Percentiles rank a stretch among this genome's conserved stretches.
Conservation (phyloP, 2,888 invertebrate genomes). For the Sphecodes monilicornis region DNA sequence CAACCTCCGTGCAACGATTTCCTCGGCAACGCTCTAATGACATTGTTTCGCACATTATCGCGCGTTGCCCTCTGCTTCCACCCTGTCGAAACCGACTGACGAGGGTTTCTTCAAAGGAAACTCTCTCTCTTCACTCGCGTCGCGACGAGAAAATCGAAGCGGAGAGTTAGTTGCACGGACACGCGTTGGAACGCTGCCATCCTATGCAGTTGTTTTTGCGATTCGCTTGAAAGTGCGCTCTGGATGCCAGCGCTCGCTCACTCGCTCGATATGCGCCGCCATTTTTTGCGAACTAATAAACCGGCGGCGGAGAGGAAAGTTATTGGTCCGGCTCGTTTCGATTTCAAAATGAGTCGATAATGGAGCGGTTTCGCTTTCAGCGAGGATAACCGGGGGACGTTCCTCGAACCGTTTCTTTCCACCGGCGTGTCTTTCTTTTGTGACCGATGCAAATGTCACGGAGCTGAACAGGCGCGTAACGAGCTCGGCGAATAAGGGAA, state of each 20-base stretch:
- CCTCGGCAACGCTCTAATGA: constrained; percentile 1
- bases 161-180: neutral
- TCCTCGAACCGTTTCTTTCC: constrained; percentile 3
- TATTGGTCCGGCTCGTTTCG: constrained; percentile 25
- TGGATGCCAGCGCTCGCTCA: constrained; percentile 17
- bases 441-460: constrained; percentile 14
- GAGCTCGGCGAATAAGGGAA: neutral
- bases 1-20: constrained; percentile 2
- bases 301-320: constrained; percentile 31
- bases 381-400: constrained; percentile 11
- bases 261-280: constrained; percentile 10
- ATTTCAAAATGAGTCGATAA: constrained; percentile 34
- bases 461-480: neutral
- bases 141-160: neutral
- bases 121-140: neutral
- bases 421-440: neutral
- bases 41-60: constrained; percentile 18
- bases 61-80: constrained; percentile 6
- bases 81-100: neutral
- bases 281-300: constrained; percentile 11
- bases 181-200: constrained; percentile 27
- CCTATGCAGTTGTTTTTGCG: constrained; percentile 33
- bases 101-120: neutral
- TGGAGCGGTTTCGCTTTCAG: constrained; percentile 37
- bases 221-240: constrained; percentile 36